Base-by-base conservation (phyloP, 2,113 vertebrate genomes). In the Coptodon bakossiorum region DNA sequence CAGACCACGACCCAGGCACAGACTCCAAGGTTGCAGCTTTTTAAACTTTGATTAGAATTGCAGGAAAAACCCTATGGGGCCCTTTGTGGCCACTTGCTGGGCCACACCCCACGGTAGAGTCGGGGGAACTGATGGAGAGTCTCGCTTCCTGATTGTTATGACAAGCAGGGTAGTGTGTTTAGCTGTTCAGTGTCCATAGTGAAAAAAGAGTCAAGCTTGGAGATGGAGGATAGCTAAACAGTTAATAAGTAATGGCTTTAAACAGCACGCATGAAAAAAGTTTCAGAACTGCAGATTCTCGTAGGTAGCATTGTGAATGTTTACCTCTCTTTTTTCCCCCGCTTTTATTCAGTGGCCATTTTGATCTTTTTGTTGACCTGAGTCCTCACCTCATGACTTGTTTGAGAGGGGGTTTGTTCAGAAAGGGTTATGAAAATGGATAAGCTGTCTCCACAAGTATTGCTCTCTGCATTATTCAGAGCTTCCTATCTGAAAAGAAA, bases 41-140 rank as follows among this genome's bases (percentile, higher is more conserved):
- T 94, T 89, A 87, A 92, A 90, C 89, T 92, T 91, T 90, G 93
- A 95, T 95, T 95, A 95, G 95, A 94, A 95, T 93, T 90, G 93
- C 95, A 96, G 95, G 94, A 96, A 96, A 92, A 90, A 86, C 94
- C 85, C 89, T 27, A 19, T 1, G 84, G 80, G 76, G 86, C 86
- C 53, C 78, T 88, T 88, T 1, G 19, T 66, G 53, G 83, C 88
- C 86, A 78, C 34, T 5, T 16, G 87, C 82, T 8, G 84, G 89
- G 80, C 90, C 66, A 50, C 90, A 85, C 90, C 90, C 89, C 8
- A 7, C 84, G 38, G 61, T 40, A 86, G 80, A 82, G 56, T 59
- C 81, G 52, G 24, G 54, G n/a, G 38, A 56, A 48, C 87, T 5
- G 40, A 40, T 52, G 81, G 56, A 86, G 82, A 81, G 80, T 85